phyloP scores from a whole-genome alignment of 2,113 vertebrate species.

The Penelope pileata region DNA sequence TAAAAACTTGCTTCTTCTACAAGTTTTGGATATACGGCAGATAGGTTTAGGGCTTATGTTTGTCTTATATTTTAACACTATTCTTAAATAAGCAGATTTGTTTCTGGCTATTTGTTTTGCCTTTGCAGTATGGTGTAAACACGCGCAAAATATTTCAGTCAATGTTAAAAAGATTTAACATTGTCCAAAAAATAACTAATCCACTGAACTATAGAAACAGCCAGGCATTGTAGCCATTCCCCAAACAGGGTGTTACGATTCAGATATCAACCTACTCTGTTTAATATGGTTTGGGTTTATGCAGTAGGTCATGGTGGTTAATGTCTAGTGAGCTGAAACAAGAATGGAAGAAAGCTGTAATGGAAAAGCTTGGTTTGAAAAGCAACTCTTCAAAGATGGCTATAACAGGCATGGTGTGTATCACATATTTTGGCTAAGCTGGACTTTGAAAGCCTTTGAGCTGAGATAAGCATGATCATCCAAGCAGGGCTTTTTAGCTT shows the following conservation, averaged over 20 bases:
- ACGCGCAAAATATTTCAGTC: background rate
- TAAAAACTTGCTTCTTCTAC: background rate
- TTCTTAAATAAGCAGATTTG: background rate
- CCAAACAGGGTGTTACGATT: background rate
- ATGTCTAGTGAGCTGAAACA: slow-evolving; percentile 38
- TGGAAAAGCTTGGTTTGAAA: slow-evolving; percentile 11
- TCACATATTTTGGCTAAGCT: background rate
- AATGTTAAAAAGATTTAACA: background rate
- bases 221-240: background rate
- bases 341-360: slow-evolving; percentile 23
- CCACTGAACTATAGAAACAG: background rate
- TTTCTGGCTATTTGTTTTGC: background rate
- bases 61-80: background rate
- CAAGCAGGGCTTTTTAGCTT: background rate
- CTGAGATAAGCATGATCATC: background rate
- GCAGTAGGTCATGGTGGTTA: slow-evolving; percentile 11
- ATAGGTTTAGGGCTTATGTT: background rate
- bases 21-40: background rate
- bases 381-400: background rate
- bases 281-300: slow-evolving; percentile 31
- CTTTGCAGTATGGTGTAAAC: background rate
- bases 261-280: slow-evolving; percentile 15
- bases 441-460: slow-evolving; percentile 22
- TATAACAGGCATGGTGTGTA: background rate
- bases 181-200: background rate